phyloP scores from a whole-genome alignment of 2,888 invertebrate genomes.

The Hemaris fuciformis region DNA sequence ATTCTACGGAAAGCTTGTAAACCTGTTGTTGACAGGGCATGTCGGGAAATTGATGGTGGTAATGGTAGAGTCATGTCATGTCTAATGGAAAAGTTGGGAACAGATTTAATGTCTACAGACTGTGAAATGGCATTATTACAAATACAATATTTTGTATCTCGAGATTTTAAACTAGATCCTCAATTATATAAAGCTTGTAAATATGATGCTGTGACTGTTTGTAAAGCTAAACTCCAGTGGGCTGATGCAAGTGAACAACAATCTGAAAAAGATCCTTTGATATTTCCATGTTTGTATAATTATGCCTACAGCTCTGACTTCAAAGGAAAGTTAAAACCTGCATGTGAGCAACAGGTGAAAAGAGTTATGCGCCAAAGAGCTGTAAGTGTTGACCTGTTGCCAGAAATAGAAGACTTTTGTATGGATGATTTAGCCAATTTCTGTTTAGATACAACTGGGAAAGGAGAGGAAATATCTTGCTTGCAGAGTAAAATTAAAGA shows the following conservation, averaged over 20 bases:
- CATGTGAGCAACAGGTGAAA: constrained; percentile 89
- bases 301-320: constrained; percentile 82
- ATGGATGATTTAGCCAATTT: constrained; percentile 90
- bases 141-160: constrained; percentile 97
- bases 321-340: constrained; percentile 77
- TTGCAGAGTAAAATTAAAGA: constrained; percentile 92
- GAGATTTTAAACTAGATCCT: constrained; percentile 96
- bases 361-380: constrained; percentile 97
- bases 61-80: constrained; percentile 94
- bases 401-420: constrained; percentile 96
- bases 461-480: constrained; percentile 95
- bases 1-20: constrained; percentile 92
- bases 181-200: constrained; percentile 93
- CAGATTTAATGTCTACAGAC: constrained; percentile 90
- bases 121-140: constrained; percentile 96
- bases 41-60: constrained; percentile 87
- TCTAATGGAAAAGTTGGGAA: constrained; percentile 94
- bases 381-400: constrained; percentile 94
- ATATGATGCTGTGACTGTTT: constrained; percentile 91
- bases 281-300: constrained; percentile 95
- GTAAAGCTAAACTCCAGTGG: constrained; percentile 91
- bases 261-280: constrained; percentile 90
- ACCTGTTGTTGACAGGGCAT: constrained; percentile 90
- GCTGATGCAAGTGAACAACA: constrained; percentile 83
- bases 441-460: constrained; percentile 92